Conservation (phyloP, 2,113 vertebrate species). For the Pachypanchax playfairii region DNA sequence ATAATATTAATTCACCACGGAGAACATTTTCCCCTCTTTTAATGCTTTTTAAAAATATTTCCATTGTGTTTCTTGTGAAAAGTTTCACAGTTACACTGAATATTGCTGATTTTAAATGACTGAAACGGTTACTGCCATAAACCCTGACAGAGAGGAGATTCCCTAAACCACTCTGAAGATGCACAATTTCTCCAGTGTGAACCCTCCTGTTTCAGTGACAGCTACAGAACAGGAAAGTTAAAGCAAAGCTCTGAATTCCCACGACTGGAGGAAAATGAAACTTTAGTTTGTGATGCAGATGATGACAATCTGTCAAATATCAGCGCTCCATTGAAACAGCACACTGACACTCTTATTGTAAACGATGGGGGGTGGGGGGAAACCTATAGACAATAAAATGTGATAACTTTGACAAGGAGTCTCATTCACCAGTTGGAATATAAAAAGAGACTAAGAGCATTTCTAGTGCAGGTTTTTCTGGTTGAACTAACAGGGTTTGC, state of each 20-base stretch:
- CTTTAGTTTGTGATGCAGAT: background rate
- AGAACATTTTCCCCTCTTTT: constrained; percentile 1
- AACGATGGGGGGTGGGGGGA: no score
- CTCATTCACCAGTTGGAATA: no score
- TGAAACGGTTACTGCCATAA: background rate
- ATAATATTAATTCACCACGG: constrained; percentile 11
- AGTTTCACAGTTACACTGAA: background rate
- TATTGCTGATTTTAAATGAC: background rate
- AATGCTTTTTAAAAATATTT: constrained; percentile 12
- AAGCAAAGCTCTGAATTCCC: background rate
- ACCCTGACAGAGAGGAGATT: background rate
- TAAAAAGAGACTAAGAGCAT: no score
- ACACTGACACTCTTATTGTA: background rate
- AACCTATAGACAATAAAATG: no score
- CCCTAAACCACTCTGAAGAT: background rate
- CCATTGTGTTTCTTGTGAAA: background rate
- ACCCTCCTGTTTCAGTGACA: background rate
- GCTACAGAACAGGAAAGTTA: background rate
- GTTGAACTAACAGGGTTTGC: no score
- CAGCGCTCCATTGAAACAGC: background rate
- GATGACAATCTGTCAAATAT: background rate
- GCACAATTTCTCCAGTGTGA: background rate
- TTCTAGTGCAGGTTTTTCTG: no score
- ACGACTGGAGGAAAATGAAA: background rate
- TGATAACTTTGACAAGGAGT: no score